A percentile compares a stretch with the other conserved stretches of the same genome.
Conservation (phyloP, 1,140 invertebrate species). For the Drosophila hydei region DNA sequence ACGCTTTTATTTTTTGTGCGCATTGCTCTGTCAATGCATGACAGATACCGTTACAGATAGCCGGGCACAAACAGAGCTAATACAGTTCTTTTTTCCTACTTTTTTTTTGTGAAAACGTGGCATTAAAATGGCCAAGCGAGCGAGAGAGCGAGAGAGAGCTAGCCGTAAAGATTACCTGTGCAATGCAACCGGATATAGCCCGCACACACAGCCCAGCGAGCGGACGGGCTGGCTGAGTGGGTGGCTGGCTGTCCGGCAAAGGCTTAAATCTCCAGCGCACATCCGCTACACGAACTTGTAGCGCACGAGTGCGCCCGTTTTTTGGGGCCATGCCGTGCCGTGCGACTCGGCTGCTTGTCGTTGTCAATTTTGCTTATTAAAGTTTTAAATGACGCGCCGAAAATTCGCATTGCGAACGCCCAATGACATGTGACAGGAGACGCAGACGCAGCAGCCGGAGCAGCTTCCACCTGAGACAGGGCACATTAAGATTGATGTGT, state of each 20-base stretch:
- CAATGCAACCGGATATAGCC: conserved; percentile 77
- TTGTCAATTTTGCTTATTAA: conserved; percentile 81
- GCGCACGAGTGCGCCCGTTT: conserved; percentile 67
- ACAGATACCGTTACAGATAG: conserved; percentile 50
- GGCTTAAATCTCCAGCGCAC: conserved; percentile 79
- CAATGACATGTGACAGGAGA: conserved; percentile 63
- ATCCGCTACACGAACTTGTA: conserved; percentile 78
- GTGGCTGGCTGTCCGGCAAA: conserved; percentile 30
- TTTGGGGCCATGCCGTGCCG: conserved; percentile 17
- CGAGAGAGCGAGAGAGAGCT: neutral
- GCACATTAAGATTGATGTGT: conserved; percentile 76
- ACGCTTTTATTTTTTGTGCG: conserved; percentile 47
- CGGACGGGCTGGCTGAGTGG: conserved; percentile 1
- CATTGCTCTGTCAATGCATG: conserved; percentile 56
- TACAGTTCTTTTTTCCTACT: conserved; percentile 52
- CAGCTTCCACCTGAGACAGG: conserved; percentile 63
- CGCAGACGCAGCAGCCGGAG: conserved; percentile 8
- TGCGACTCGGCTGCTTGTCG: conserved; percentile 41
- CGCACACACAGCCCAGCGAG: conserved; percentile 6
- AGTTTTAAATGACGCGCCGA: conserved; percentile 80
- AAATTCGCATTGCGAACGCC: conserved; percentile 66
- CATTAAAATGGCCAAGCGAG: conserved; percentile 70
- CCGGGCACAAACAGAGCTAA: conserved; percentile 54
- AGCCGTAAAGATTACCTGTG: conserved; percentile 75
- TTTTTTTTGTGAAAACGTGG: conserved; percentile 41